Evolutionary conservation across 2,888 invertebrate genomes (phyloP), one percentile per base, ranked within the genome.

Genomic region (Vandiemenella viatica): DNA sequence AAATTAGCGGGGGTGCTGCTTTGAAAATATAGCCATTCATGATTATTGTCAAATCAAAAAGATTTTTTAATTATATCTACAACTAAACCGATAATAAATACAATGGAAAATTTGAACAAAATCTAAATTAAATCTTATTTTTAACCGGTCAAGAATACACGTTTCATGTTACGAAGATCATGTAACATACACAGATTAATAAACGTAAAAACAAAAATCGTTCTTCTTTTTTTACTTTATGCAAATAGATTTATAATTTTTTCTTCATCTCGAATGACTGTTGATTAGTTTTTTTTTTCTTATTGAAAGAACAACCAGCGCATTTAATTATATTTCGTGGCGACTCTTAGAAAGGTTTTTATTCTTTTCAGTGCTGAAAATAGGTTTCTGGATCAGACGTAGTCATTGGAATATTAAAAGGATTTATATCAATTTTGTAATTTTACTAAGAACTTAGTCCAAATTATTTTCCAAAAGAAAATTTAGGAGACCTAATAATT

Each of bases 361-460:
- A 23, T 23, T 23, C 26, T 23, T 41, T 41, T 18, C 15, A 17
- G 10, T 16, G 10, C 6, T 16, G 5, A 41, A 16, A 41, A 19
- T 18, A 41, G 18, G 17, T 5, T 41, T 41, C 41, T 41, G 41
- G 4, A 13, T 41, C 41, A 17, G 41, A 41, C 18, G 18, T 41
- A 8, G 41, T 41, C 18, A 17, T 18, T 16, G 41, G 41, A 41
- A 41, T 41, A 19, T 41, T 19, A 41, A 41, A 19, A 41, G 18
- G 18, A 41, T 41, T 41, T 41, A 17, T 41, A 41, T 41, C 17
- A 41, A 13, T 41, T 41, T 41, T 19, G 17, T 41, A 41, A 41
- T 41, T 41, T 41, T 19, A 41, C 41, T 41, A 41, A 15, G 18
- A 41, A 41, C 41, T 6, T 23, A 6, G 10, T 41, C 41, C 18